Percentiles rank a stretch among this genome's conserved stretches.
Conservation (phyloP, 2,888 invertebrate genomes). For the Junonia oenone region DNA sequence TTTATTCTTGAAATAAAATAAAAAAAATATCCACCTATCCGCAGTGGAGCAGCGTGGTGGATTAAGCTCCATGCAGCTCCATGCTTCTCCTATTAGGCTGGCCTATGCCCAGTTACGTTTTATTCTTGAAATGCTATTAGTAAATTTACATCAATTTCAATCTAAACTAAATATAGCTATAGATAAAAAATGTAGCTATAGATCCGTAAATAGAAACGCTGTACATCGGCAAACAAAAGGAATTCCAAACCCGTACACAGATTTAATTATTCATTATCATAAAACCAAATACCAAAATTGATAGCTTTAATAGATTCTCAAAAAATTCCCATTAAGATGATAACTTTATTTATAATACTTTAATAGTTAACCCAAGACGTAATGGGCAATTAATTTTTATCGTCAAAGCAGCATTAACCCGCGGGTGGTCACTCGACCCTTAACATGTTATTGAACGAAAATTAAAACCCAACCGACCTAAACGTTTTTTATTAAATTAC, state of each 20-base stretch:
- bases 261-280: slow-evolving; percentile 20
- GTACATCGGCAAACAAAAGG: not conserved
- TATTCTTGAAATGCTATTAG: no score
- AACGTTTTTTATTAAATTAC: not conserved
- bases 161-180: no score
- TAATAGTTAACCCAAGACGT: slow-evolving; percentile 28
- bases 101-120: no score
- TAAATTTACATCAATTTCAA: no score
- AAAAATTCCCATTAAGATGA: slow-evolving; percentile 35
- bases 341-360: slow-evolving; percentile 33
- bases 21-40: no score
- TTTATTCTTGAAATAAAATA: no score
- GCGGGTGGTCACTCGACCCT: slow-evolving; percentile 48
- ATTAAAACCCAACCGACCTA: not conserved
- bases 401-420: slow-evolving; percentile 49
- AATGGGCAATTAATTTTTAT: slow-evolving; percentile 61
- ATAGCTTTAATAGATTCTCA: slow-evolving; percentile 35
- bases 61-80: no score
- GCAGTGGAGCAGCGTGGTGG: no score
- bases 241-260: not conserved
- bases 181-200: no score
- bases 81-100: no score
- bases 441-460: slow-evolving; percentile 8
- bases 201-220: no score
- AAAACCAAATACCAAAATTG: slow-evolving; percentile 39